Conservation (phyloP, 2,797 vertebrate genomes). For the Leptodactylus fallax region DNA sequence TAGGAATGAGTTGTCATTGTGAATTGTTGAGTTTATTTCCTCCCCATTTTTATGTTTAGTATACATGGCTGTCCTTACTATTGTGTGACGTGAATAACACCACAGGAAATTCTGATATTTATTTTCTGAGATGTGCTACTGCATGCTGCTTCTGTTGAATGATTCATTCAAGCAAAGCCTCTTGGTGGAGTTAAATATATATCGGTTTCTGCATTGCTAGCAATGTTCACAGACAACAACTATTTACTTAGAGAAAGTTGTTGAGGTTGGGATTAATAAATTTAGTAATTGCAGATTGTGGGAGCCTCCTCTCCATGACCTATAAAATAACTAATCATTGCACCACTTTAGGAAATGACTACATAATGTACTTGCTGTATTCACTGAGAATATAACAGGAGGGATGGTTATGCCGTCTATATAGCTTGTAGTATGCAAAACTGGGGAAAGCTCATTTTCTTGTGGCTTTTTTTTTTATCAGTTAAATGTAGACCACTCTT, state of each 20-base stretch:
- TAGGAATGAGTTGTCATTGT: conserved; percentile 17
- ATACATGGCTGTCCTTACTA: conserved; percentile 16
- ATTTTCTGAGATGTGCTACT: conserved; percentile 21
- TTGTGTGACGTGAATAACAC: conserved; percentile 27
- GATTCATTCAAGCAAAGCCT: conserved; percentile 7
- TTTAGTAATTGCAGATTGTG: background rate
- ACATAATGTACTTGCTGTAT: background rate
- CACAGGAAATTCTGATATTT: conserved; percentile 22
- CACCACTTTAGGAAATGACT: background rate
- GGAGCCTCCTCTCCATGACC: background rate
- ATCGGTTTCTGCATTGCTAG: conserved; percentile 22
- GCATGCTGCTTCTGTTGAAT: conserved; percentile 6
- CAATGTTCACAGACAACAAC: conserved; percentile 1
- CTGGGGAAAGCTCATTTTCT: conserved; percentile 22
- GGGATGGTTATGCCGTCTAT: conserved; percentile 10
- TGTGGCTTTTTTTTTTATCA: conserved; percentile 22
- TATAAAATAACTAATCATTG: background rate
- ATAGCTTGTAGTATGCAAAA: conserved; percentile 11
- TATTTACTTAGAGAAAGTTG: conserved; percentile 18
- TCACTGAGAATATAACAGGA: background rate
- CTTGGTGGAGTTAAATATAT: conserved; percentile 18
- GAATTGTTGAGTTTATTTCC: background rate
- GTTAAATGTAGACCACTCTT: conserved; percentile 28
- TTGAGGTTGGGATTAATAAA: conserved; percentile 1
- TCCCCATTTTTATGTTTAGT: background rate